Evolutionary conservation across 2,888 invertebrate species (phyloP).

Genomic region (Malthinus flaveolus): DNA sequence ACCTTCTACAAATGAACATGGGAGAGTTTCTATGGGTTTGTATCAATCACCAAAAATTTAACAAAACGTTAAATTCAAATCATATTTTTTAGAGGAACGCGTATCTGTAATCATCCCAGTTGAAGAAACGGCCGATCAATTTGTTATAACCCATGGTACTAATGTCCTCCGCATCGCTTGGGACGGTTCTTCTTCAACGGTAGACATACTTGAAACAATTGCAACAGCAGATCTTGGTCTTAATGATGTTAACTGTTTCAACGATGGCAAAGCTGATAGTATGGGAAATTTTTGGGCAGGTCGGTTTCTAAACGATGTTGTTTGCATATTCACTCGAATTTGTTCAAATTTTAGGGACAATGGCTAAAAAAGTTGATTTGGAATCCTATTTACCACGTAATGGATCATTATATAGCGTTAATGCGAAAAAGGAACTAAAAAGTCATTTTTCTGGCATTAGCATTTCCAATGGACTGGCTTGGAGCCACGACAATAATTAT

Average conservation of each 20-base stretch:
- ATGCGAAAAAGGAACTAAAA: constrained; percentile 22
- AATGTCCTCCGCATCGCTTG: constrained; percentile 63
- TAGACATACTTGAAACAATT: constrained; percentile 55
- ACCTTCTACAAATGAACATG: constrained; percentile 38
- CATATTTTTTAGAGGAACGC: constrained; percentile 32
- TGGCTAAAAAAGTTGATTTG: background rate
- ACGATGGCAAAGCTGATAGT: constrained; percentile 77
- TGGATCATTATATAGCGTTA: constrained; percentile 20
- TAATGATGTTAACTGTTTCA: constrained; percentile 60
- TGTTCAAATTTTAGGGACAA: constrained; percentile 9
- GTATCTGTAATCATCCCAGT: constrained; percentile 64
- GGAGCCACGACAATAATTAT: constrained; percentile 66
- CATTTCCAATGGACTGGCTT: constrained; percentile 70
- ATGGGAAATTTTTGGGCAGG: constrained; percentile 72
- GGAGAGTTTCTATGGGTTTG: constrained; percentile 39
- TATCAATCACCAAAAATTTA: background rate
- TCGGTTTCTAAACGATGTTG: constrained; percentile 34
- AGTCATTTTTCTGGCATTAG: constrained; percentile 37
- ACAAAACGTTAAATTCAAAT: too few species aligned
- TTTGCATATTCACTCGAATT: too few species aligned
- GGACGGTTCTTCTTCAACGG: constrained; percentile 60
- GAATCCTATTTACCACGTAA: constrained; percentile 2
- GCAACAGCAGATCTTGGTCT: constrained; percentile 59
- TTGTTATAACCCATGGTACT: constrained; percentile 63
- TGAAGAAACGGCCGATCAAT: constrained; percentile 60